Evolutionary conservation across 2,797 vertebrate species (phyloP).

Genomic region (Ispidina picta): DNA sequence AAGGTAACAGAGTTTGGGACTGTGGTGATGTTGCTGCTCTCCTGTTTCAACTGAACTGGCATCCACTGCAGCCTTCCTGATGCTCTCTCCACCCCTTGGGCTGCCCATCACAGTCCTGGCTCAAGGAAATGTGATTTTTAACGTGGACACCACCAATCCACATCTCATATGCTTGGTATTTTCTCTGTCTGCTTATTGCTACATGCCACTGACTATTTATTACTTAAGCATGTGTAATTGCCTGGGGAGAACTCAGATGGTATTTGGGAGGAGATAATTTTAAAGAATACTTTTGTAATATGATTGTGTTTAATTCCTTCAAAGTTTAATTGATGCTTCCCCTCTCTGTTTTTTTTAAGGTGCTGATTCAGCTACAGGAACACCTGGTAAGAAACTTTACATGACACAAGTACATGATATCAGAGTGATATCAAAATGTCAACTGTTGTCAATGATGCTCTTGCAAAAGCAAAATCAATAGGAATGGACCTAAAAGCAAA

Average conservation of each 20-base stretch:
- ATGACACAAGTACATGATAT: no score
- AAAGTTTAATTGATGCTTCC: background rate
- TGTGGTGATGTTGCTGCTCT: rapidly evolving
- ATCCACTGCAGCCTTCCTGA: background rate
- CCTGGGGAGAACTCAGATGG: background rate
- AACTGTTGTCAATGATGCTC: background rate
- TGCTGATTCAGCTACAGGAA: rapidly evolving
- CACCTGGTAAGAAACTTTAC: slow-evolving; percentile 47
- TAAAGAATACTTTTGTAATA: background rate
- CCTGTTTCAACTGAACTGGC: background rate
- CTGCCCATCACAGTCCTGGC: background rate
- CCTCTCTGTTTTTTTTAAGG: slow-evolving; percentile 36
- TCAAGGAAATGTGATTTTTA: background rate
- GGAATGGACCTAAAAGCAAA: background rate
- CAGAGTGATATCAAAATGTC: background rate
- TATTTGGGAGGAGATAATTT: background rate
- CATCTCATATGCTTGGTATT: background rate
- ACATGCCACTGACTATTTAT: background rate
- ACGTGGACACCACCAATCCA: background rate
- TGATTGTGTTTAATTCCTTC: background rate
- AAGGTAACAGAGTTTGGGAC: background rate
- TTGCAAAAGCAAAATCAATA: background rate
- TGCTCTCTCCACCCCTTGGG: background rate
- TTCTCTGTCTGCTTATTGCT: background rate
- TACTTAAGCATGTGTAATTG: background rate